Percentiles rank a stretch among this genome's conserved stretches.
Evolutionary conservation across 1,140 invertebrate species (phyloP).

Genomic region (Sitophilus oryzae): DNA sequence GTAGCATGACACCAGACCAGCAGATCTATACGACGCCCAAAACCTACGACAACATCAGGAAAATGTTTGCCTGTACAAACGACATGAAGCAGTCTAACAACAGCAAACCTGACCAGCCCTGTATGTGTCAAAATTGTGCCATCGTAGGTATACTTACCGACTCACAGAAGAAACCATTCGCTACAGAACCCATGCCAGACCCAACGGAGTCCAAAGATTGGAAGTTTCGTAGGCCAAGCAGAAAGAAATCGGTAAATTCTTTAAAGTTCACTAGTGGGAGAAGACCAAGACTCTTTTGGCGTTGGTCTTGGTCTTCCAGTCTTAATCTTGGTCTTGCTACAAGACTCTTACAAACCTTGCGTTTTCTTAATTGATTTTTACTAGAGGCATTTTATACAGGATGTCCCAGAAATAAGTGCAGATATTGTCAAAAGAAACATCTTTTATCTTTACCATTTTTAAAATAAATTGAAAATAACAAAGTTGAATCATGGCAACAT

Average conservation of each 20-base stretch:
- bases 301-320: too few species aligned
- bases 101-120: conserved; percentile 23
- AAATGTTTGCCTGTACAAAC: conserved; percentile 25
- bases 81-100: conserved; percentile 11
- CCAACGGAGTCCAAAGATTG: conserved; percentile 7
- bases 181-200: conserved; percentile 21
- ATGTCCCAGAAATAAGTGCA: too few species aligned
- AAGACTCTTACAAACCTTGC: too few species aligned
- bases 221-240: not conserved
- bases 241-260: conserved; percentile 21
- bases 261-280: too few species aligned
- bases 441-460: too few species aligned
- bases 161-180: conserved; percentile 32
- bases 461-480: too few species aligned
- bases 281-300: too few species aligned
- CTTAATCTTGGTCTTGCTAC: too few species aligned
- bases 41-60: conserved; percentile 22
- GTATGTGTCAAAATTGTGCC: conserved; percentile 32
- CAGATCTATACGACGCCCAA: conserved; percentile 29
- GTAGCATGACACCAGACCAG: conserved; percentile 11
- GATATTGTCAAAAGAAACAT: too few species aligned
- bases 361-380: too few species aligned
- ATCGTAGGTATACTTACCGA: conserved; percentile 31
- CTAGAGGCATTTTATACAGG: too few species aligned
- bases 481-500: too few species aligned